These are phyloP conservation scores for Dryoscopus gambensis DNA, from an alignment of 2,113 vertebrate species.

Conservation along the genomic window DNA sequence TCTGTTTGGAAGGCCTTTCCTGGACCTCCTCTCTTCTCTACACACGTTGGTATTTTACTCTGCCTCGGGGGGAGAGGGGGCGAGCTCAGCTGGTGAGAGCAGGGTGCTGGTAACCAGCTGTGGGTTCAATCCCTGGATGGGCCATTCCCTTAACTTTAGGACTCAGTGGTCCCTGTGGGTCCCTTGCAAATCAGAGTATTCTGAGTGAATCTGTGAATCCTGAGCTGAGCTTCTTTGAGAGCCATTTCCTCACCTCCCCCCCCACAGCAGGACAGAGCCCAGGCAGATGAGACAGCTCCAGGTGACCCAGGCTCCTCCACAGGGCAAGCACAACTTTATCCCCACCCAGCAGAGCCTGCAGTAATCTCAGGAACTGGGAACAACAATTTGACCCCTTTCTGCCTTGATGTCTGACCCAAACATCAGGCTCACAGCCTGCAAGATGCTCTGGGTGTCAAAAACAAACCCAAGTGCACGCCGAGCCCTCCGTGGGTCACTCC, in stretches of 20 bases:
- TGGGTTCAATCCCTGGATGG: neutral
- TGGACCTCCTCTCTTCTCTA: neutral
- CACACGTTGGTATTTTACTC: neutral
- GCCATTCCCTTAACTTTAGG: neutral
- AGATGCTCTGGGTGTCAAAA: neutral
- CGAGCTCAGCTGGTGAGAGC: neutral
- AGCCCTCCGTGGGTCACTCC: neutral
- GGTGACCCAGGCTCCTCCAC: neutral
- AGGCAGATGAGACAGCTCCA: neutral
- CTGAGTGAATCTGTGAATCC: neutral
- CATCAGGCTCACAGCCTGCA: neutral
- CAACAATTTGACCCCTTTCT: neutral
- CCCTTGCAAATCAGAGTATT: neutral
- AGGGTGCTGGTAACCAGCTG: neutral
- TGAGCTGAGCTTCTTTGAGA: too few relatives aligned
- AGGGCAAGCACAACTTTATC: neutral
- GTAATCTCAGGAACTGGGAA: neutral
- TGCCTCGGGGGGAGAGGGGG: neutral
- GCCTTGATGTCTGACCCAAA: neutral
- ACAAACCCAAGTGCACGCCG: neutral
- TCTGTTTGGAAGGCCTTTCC: neutral
- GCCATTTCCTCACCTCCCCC: neutral
- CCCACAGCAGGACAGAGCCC: neutral
- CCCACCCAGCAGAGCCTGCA: neutral
- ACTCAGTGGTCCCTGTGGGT: neutral